A percentile compares a stretch with the other conserved stretches of the same genome.
phyloP scores from a whole-genome alignment of 1,140 invertebrate genomes.

The Drosophila triauraria region DNA sequence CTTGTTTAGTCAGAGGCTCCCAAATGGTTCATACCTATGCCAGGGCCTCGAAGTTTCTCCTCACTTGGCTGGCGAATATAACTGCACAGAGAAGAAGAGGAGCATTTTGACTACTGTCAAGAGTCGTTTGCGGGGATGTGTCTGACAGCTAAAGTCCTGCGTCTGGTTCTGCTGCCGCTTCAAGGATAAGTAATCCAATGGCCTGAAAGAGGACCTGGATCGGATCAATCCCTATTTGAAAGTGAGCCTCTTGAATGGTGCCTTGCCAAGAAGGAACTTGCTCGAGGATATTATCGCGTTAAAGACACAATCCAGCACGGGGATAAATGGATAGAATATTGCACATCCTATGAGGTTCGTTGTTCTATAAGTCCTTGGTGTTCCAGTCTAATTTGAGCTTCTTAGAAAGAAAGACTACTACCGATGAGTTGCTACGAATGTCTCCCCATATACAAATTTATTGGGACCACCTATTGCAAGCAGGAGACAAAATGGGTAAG shows the following conservation, averaged over 20 bases:
- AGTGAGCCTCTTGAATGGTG: neutral
- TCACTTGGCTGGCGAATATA: neutral
- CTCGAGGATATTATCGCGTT: neutral
- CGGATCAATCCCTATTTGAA: neutral
- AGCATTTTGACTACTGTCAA: neutral
- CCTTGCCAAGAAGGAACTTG: constrained; percentile 1
- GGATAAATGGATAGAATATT: neutral
- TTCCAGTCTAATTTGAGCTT: neutral
- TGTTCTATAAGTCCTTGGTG: too few relatives aligned
- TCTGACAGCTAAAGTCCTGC: neutral
- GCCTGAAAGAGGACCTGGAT: neutral
- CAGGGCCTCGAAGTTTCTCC: neutral
- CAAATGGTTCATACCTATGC: neutral
- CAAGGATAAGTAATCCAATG: neutral
- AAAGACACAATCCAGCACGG: neutral
- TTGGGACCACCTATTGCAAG: too few relatives aligned
- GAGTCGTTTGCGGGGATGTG: neutral
- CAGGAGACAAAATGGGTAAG: too few relatives aligned
- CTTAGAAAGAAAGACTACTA: neutral
- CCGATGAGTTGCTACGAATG: too few relatives aligned
- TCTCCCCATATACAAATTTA: too few relatives aligned
- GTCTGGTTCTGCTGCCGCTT: constrained; percentile 5
- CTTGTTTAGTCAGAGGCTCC: neutral
- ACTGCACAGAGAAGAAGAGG: neutral
- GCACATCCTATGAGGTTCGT: neutral